phyloP scores from a whole-genome alignment of 2,797 vertebrate genomes.

The Limosa lapponica region DNA sequence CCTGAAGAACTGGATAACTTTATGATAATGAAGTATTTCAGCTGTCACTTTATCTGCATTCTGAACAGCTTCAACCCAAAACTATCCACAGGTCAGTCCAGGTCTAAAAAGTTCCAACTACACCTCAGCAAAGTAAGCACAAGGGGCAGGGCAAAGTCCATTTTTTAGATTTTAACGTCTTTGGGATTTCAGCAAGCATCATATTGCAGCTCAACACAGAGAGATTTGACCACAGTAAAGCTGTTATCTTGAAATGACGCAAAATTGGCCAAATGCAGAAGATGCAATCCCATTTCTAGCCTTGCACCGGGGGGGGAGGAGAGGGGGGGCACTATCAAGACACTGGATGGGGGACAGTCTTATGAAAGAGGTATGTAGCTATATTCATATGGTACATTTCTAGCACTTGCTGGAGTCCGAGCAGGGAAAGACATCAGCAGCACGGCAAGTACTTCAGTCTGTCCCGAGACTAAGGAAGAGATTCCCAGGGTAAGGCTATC shows the following conservation, averaged over 20 bases:
- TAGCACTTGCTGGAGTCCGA: background rate
- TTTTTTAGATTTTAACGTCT: background rate
- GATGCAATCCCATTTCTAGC: background rate
- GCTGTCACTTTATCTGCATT: background rate
- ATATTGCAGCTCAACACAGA: background rate
- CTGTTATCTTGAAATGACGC: background rate
- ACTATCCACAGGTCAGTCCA: background rate
- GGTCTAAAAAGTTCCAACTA: background rate
- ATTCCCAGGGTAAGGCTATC: background rate
- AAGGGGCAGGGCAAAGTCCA: background rate
- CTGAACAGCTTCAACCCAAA: background rate
- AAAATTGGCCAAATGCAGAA: background rate
- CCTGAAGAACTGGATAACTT: background rate
- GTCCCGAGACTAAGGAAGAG: background rate
- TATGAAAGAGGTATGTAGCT: background rate
- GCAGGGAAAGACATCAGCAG: background rate
- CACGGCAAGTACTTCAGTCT: background rate
- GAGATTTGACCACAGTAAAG: background rate
- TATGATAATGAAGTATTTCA: background rate
- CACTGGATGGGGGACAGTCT: background rate
- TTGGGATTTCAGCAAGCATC: background rate
- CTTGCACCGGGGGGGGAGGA: background rate
- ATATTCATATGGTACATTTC: background rate
- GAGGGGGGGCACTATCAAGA: background rate
- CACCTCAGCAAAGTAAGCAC: background rate